Evolutionary conservation across 2,797 vertebrate genomes (phyloP).

Genomic region (Petrocephalus schoutedeni): DNA sequence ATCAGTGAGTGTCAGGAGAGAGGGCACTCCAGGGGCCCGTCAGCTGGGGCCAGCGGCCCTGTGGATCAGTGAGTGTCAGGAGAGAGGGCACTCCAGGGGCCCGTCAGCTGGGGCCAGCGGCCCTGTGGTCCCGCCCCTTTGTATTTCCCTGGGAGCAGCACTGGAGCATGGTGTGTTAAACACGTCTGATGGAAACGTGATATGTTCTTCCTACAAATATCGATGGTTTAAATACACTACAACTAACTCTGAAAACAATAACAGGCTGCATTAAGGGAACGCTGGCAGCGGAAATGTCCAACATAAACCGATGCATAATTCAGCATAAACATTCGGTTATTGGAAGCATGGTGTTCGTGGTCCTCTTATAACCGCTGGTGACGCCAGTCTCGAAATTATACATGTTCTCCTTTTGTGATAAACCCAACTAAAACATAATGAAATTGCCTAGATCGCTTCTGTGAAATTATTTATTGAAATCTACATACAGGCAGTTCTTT

Average conservation of each 20-base stretch:
- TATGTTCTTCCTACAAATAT: not conserved
- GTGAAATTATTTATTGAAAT: not conserved
- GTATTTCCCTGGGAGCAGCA: not conserved
- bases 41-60: no score
- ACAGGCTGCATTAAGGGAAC: not conserved
- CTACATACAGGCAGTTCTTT: not conserved
- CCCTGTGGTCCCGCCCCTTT: not conserved
- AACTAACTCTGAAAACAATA: not conserved
- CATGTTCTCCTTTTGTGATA: not conserved
- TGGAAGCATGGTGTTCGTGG: not conserved
- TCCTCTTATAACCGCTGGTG: not conserved
- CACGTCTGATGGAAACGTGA: not conserved
- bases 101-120: not conserved
- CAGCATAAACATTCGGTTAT: not conserved
- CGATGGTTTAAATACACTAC: not conserved
- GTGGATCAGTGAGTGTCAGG: no score
- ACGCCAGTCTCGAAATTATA: not conserved
- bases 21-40: no score
- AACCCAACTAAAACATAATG: not conserved
- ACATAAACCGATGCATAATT: not conserved
- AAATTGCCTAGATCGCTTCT: not conserved
- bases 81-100: no score
- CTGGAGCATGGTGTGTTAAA: not conserved
- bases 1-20: no score
- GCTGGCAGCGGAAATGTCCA: not conserved